Conservation (phyloP, 2,888 invertebrate species). For the Epistrophe grossulariae region DNA sequence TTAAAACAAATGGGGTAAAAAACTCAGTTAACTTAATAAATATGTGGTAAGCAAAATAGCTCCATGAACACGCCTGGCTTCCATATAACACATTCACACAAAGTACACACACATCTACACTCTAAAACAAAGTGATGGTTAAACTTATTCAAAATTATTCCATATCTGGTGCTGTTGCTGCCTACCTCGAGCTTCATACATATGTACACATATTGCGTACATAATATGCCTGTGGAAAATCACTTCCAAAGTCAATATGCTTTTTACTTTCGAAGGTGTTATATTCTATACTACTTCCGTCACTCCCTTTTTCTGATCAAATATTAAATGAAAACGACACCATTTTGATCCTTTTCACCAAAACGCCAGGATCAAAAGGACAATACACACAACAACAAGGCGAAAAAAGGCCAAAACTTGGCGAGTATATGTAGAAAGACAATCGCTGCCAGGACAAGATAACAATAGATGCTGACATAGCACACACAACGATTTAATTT, state of each 20-base stretch:
- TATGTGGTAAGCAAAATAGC: slow-evolving; percentile 55
- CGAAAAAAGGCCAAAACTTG: slow-evolving; percentile 12
- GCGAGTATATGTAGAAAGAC: slow-evolving; percentile 62
- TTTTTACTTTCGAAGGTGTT: slow-evolving; percentile 64
- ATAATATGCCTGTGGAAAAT: slow-evolving; percentile 47
- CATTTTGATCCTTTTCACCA: slow-evolving; percentile 59
- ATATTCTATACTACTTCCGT: slow-evolving; percentile 30
- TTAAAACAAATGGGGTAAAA: neutral
- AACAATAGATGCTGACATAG: slow-evolving; percentile 74
- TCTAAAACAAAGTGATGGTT: slow-evolving; percentile 18
- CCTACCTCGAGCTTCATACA: neutral
- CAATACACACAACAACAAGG: neutral
- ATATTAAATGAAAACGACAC: slow-evolving; percentile 74
- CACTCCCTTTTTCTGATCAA: slow-evolving; percentile 52
- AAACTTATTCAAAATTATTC: slow-evolving; percentile 72
- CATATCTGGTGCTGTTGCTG: slow-evolving; percentile 21
- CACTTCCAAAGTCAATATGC: slow-evolving; percentile 69
- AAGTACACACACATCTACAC: neutral
- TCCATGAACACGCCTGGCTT: neutral
- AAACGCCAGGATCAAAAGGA: slow-evolving; percentile 36
- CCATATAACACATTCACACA: neutral
- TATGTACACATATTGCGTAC: neutral
- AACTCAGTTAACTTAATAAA: slow-evolving; percentile 66
- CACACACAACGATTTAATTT: slow-evolving; percentile 32
- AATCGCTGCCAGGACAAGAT: slow-evolving; percentile 73